phyloP scores from a whole-genome alignment of 2,113 vertebrate genomes.

The Cochlearius cochlearius region DNA sequence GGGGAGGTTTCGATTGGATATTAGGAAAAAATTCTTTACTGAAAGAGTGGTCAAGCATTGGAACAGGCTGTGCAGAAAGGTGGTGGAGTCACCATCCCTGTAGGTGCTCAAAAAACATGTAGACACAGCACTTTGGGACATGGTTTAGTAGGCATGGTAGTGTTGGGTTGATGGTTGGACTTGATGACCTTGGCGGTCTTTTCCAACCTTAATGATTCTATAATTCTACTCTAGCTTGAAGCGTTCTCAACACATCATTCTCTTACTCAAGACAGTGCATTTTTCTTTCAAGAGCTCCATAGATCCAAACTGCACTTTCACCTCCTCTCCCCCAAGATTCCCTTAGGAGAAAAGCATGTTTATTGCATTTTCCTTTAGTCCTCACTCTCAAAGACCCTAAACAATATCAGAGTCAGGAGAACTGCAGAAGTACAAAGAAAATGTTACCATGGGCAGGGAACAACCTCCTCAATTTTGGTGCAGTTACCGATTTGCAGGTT shows the following conservation, averaged over 20 bases:
- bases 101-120: too few species aligned
- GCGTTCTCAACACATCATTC: background rate
- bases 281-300: background rate
- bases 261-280: background rate
- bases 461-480: background rate
- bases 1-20: too few species aligned
- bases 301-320: background rate
- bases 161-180: too few species aligned
- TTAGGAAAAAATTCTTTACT: too few species aligned
- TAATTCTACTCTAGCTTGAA: background rate
- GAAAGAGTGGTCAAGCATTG: too few species aligned
- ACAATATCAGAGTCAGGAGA: background rate
- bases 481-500: background rate
- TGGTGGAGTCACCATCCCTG: too few species aligned
- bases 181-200: too few species aligned
- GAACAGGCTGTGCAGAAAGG: too few species aligned
- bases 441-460: background rate
- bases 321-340: background rate
- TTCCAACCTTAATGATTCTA: too few species aligned
- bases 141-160: too few species aligned
- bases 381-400: background rate
- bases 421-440: background rate
- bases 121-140: too few species aligned
- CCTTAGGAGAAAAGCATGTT: background rate
- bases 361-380: background rate